Evolutionary conservation across 2,113 vertebrate species (phyloP), one percentile per base, ranked within the genome.

Genomic region (Sterrhoptilus dennistouni): DNA sequence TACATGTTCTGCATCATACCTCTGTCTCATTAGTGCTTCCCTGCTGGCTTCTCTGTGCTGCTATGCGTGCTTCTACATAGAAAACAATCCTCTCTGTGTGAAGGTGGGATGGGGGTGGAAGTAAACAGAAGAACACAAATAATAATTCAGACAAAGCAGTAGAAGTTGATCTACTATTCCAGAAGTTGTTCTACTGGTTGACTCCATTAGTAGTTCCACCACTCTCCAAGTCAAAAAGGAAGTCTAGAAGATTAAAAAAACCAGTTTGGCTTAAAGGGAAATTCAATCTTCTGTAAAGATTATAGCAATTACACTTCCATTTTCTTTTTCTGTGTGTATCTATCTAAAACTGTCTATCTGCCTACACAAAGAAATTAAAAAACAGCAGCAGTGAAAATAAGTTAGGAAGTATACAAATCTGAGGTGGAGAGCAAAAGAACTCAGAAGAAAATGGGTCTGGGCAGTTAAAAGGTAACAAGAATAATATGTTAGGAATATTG

Each of bases 1-100:
- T 87, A 89, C 64, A 95, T 25, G 89, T 93, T 85, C 35, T 17
- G 53, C 72, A 79, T 71, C 84, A 87, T 91, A 60, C 61, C n/a
- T 93, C 61, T 35, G 31, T 79, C 93, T 95, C 87, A 95, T 97
- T 95, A 89, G 77, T 79, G 64, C 60, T 84, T 84, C 72, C 59
- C 50, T 83, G 59, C 13, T 70, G 71, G 38, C 54, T 90, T 90
- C 35, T 94, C 12, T 1, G 1, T 92, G 76, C 25, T 92, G 42
- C 68, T 54, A 25, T 47, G 13, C 7, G 11, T 75, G 40, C 70
- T 92, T 75, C 64, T 87, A 68, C 22, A 52, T 44, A 47, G 91
- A 94, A 96, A 95, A 95, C 83, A 94, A 79, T n/a, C 18, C 47
- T 42, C 28, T 87, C 65, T 82, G 31, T 57, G 23, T 89, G 35